Conservation (phyloP, 2,797 vertebrate species). For the Mallotus villosus region DNA sequence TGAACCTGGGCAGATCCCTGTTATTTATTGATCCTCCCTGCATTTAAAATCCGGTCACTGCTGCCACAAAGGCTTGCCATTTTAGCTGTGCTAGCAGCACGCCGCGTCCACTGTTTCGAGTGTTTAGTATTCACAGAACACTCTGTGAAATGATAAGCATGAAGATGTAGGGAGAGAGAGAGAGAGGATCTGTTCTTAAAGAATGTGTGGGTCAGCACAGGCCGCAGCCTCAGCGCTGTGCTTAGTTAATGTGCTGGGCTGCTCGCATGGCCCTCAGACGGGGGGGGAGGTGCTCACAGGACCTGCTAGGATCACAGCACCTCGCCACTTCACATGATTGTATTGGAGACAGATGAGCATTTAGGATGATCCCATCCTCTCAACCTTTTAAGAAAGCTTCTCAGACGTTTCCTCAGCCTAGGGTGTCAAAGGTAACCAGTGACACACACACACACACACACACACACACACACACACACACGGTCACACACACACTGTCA, state of each 20-base stretch:
- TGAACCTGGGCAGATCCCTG: conserved; percentile 53
- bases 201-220: conserved; percentile 56
- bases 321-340: conserved; percentile 6
- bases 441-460: background rate
- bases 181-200: conserved; percentile 36
- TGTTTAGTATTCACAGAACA: conserved; percentile 75
- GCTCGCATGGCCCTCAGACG: background rate
- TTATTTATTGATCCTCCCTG: conserved; percentile 85
- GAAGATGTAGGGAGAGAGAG: conserved; percentile 6
- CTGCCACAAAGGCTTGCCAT: conserved; percentile 75
- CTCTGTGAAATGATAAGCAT: conserved; percentile 63
- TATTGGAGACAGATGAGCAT: conserved; percentile 14
- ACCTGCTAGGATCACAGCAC: background rate
- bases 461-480: too few relatives aligned
- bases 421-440: conserved; percentile 8
- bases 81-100: conserved; percentile 75
- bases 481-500: too few relatives aligned
- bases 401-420: background rate
- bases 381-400: background rate
- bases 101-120: conserved; percentile 70
- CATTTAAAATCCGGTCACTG: conserved; percentile 88
- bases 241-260: conserved; percentile 35
- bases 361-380: conserved; percentile 7
- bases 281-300: background rate
- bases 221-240: conserved; percentile 36